Base-by-base conservation (phyloP, 2,888 invertebrate species). In the Neoaliturus tenellus region DNA sequence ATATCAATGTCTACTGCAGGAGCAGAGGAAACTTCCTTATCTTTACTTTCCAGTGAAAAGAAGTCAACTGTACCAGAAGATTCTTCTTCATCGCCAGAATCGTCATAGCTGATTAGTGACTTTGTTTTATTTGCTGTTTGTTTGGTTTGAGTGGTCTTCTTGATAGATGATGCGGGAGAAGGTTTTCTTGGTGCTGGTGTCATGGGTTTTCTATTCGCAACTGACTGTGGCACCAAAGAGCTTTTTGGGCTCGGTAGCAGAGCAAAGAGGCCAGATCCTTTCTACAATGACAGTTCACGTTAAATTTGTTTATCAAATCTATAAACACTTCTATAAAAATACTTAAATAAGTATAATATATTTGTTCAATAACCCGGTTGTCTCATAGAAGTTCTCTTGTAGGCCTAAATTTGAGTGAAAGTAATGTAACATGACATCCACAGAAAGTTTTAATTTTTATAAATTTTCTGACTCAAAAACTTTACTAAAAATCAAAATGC, bases 161-260 rank as follows among this genome's bases (percentile, higher is more conserved):
- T 89, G 28, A 28, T 51, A 23, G 67, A 62, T 0, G 81, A 23
- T 85, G 86, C 80, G 62, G 85, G 44, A 86, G 86, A 25, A 87
- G 88, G 82, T 69, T 87, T 89, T 85, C 87, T 90, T 88, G 89
- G 88, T 87, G 87, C 88, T 78, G 91, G 90, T 0, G 93, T 93
- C 55, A 92, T 88, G 6, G 71, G 71, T 71, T 71, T 71, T 35
- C 20, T 71, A 20, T 71, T 71, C 20, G 75, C 20, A n/a, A 85
- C 84, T 25, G 85, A 48, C 48, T 84, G 82, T 12, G 83, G 83
- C 3, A 85, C 69, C 81, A 90, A 83, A 33, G 87, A 90, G 88
- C 91, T 91, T 90, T 92, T 94, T 17, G 96, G 96, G 87, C 93
- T 93, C 10, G 96, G 96, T 58, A 96, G 90, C 62, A 96, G 90